A percentile compares a stretch with the other conserved stretches of the same genome.
phyloP scores from a whole-genome alignment of 1,140 invertebrate genomes.

The Heliothis subflexa region DNA sequence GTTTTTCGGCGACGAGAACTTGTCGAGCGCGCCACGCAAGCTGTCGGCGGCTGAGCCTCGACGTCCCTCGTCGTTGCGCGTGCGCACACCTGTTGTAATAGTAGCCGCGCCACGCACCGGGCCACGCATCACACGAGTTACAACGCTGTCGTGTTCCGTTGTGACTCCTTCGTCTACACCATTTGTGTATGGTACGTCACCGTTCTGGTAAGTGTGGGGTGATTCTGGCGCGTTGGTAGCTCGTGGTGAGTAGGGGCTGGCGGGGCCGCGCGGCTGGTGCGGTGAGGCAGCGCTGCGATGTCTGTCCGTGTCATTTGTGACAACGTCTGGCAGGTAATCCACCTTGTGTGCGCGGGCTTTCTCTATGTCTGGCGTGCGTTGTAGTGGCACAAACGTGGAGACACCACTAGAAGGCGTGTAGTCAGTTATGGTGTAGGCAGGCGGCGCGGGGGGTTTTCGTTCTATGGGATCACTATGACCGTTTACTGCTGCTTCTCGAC shows the following conservation, averaged over 20 bases:
- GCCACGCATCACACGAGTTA: conserved; percentile 89
- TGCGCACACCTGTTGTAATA: conserved; percentile 82
- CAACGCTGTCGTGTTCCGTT: conserved; percentile 87
- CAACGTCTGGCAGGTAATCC: conserved; percentile 83
- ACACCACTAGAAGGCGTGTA: conserved; percentile 74
- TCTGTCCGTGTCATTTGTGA: conserved; percentile 58
- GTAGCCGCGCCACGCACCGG: conserved; percentile 88
- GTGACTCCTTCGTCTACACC: conserved; percentile 63
- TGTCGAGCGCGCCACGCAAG: conserved; percentile 84
- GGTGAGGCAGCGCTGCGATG: conserved; percentile 51
- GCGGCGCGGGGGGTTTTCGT: conserved; percentile 62
- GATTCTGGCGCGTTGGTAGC: conserved; percentile 14
- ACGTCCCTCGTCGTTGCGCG: conserved; percentile 80
- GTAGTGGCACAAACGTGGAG: conserved; percentile 81
- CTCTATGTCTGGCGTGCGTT: conserved; percentile 84
- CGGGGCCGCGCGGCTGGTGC: conserved; percentile 34
- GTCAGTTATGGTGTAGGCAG: conserved; percentile 78
- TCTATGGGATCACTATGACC: conserved; percentile 59
- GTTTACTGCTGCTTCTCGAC: conserved; percentile 62
- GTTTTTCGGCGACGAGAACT: conserved; percentile 73
- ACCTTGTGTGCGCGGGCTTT: conserved; percentile 81
- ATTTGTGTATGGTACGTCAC: conserved; percentile 49
- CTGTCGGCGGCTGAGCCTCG: conserved; percentile 84
- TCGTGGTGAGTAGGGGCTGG: conserved; percentile 56
- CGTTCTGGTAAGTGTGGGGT: conserved; percentile 59